Evolutionary conservation across 2,888 invertebrate species (phyloP), one percentile per base, ranked within the genome.

Genomic region (Nemoura dubitans): DNA sequence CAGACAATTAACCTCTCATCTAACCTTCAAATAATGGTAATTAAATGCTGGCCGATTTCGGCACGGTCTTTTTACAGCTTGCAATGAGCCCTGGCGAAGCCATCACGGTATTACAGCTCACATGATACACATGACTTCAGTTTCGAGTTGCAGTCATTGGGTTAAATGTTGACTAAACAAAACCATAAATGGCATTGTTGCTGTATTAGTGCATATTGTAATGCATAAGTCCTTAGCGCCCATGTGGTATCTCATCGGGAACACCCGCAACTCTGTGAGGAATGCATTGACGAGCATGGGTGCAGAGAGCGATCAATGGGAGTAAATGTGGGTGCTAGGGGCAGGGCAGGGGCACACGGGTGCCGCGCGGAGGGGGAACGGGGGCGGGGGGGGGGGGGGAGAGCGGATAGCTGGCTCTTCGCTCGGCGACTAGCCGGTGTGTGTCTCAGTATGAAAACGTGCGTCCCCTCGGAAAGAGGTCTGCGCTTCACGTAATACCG

Each of bases 321-420:
- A 28, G 84, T 84, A 76, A 84, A 84, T 84, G 84, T 84, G 84
- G 59, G 84, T 59, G 84, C 36, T 26, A 42, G 83, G 83, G 83
- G 43, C 26, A 42, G 83, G 43, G 78, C 27, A 78, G 78, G 78
- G 78, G 78, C 78, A 78, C 78, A 26, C 7, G 5, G 78, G 78
- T 26, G 78, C 21, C 21, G 78, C 2, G 29, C 5, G 30, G 28
- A 30, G 81, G 81, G 81, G 81, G 7, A 28, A 26, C 6, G 2
- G 27, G n/a, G 1, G 26, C n/a, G 81, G 21, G 28, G 30, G 16
- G 81, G 81, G n/a, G 28, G 30, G 28, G 29, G 81, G n/a, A 5
- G 7, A 6, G 81, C 16, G 30, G 7, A n/a, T 14, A 10, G 81
- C 29, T 28, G 14, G 28, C n/a, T 28, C 10, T 7, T 28, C 30